phyloP scores from a whole-genome alignment of 2,797 vertebrate species.

The Protonibea diacanthus region DNA sequence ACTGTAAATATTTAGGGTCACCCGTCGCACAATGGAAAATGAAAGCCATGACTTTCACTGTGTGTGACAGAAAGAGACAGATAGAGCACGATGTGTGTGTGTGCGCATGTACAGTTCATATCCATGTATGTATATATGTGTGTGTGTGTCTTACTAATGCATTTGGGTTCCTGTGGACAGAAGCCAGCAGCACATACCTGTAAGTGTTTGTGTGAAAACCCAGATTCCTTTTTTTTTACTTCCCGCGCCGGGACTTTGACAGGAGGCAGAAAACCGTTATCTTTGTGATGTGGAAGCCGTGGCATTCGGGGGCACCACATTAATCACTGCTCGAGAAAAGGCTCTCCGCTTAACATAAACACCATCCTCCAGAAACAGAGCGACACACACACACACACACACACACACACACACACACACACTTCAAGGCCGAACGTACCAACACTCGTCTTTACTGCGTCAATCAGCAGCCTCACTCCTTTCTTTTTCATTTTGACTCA shows the following conservation, averaged over 20 bases:
- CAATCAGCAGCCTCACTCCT: neutral
- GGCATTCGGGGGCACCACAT: conserved; percentile 79
- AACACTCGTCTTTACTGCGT: neutral
- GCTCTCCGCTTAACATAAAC: conserved; percentile 78
- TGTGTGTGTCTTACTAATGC: neutral
- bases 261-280: conserved; percentile 73
- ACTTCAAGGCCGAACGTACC: conserved; percentile 16
- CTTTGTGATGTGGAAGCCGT: conserved; percentile 72
- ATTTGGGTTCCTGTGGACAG: conserved; percentile 34
- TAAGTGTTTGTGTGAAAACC: conserved; percentile 57
- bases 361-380: conserved; percentile 68
- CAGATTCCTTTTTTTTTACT: conserved; percentile 20
- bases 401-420: conserved; percentile 5
- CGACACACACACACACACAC: conserved; percentile 7
- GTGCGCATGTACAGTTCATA: neutral
- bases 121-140: neutral
- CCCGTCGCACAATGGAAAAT: conserved; percentile 85
- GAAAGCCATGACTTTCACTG: conserved; percentile 67
- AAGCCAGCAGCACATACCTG: conserved; percentile 56
- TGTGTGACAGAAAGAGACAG: conserved; percentile 1
- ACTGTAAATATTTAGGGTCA: conserved; percentile 88
- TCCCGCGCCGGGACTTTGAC: conserved; percentile 40
- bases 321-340: conserved; percentile 77
- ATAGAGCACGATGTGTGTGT: conserved; percentile 1
- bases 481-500: neutral